A percentile compares a stretch with the other conserved stretches of the same genome.
Conservation (phyloP, 2,113 vertebrate species). For the Columba livia region DNA sequence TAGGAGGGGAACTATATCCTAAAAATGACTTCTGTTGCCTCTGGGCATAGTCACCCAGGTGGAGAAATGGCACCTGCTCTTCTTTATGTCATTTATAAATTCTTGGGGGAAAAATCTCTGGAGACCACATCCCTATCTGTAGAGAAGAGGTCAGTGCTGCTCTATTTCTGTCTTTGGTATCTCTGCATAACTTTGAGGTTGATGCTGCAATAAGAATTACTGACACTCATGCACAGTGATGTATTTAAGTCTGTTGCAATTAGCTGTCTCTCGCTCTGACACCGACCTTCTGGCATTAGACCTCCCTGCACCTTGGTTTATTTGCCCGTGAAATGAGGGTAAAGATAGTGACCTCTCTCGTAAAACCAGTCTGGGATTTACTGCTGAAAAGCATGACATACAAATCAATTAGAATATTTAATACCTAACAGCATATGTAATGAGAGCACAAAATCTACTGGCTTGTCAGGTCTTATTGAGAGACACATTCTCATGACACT, state of each 20-base stretch:
- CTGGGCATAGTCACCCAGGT: neutral
- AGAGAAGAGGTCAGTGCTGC: neutral
- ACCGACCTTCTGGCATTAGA: neutral
- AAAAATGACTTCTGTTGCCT: neutral
- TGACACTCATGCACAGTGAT: neutral
- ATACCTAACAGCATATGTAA: neutral
- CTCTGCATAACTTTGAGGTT: neutral
- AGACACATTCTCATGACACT: rapidly evolving
- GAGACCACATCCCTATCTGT: neutral
- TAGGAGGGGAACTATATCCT: neutral
- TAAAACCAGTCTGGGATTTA: slow-evolving; percentile 12
- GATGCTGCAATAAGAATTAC: neutral
- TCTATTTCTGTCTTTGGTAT: neutral
- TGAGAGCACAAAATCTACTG: neutral
- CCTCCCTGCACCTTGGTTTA: neutral
- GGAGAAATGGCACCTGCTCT: neutral
- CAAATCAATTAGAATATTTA: neutral
- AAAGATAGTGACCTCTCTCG: neutral
- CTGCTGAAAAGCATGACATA: neutral
- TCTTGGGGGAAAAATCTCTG: neutral
- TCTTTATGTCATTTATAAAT: neutral
- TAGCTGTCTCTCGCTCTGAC: neutral
- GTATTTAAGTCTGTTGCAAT: slow-evolving; percentile 24
- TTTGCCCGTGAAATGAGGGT: neutral
- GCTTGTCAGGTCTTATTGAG: neutral